phyloP scores from a whole-genome alignment of 2,797 vertebrate species.

The Helicolenus hilgendorfi region DNA sequence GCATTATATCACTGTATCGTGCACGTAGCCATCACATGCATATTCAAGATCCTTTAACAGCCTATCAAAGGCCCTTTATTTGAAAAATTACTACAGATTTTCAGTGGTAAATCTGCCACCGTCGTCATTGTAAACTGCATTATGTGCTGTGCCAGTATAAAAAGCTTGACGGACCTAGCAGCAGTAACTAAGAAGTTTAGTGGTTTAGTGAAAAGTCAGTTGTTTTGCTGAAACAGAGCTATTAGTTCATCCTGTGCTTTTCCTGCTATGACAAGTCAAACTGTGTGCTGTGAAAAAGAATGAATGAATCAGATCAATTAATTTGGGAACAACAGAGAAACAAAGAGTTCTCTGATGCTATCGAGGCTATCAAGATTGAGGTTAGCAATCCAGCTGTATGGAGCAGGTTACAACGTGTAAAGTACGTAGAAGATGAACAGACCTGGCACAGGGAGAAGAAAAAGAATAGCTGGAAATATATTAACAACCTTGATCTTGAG shows the following conservation, averaged over 20 bases:
- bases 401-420: not conserved
- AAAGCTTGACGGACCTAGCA: not conserved
- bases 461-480: not conserved
- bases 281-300: not conserved
- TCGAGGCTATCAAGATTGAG: not conserved
- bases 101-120: too few species aligned
- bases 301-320: not conserved
- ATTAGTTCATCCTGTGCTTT: not conserved
- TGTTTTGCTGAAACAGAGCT: not conserved
- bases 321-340: not conserved
- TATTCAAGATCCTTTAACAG: too few species aligned
- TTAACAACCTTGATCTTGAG: not conserved
- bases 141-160: not conserved
- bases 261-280: not conserved
- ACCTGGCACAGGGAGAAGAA: not conserved
- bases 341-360: not conserved
- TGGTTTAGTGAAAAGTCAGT: not conserved
- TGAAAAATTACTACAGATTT: fast-evolving
- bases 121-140: too few species aligned
- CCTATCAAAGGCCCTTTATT: too few species aligned
- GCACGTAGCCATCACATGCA: too few species aligned
- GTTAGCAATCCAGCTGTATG: not conserved
- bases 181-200: too few species aligned
- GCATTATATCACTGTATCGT: too few species aligned
- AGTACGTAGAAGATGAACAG: not conserved